Base-by-base conservation (phyloP, 2,797 vertebrate genomes). In the Sciaenops ocellatus region DNA sequence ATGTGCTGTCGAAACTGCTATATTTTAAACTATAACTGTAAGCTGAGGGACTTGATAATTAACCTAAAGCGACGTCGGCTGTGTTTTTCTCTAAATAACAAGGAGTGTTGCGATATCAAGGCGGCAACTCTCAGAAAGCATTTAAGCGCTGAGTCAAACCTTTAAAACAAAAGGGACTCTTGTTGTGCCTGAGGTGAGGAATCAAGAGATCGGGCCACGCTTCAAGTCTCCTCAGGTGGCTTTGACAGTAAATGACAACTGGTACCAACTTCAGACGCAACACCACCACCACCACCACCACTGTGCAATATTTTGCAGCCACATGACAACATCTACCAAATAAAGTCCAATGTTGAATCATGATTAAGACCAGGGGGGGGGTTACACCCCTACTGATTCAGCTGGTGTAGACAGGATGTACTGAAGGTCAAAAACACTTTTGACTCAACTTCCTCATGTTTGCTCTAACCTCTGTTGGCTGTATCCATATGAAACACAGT, bases 91-190 rank as follows among this genome's bases (percentile, higher is more conserved):
- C 57, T 38, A 55, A 76, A 83, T 38, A 82, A 57, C 63, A 66
- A 60, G 74, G 28, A 46, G 41, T 51, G 54, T 26, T 76, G 61
- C 64, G 28, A 76, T 69, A 63, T 66, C 18, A 76, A 26, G 9
- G 69, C 12, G n/a, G 54, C 26, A 78, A 69, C 79, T 82, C 76
- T 79, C 56, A 46, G 41, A 41, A 24, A 72, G 74, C 22, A 62
- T 62, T 66, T 61, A 65, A 55, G 68, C 22, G 63, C 55, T 54
- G 59, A 82, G 73, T 82, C 46, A 88, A 78, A 85, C 65, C 63
- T 65, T 42, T 51, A 34, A 73, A 84, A 90, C 64, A 85, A 90
- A 88, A 76, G 64, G 38, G 61, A 66, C 79, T 79, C 20, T 87
- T 87, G 87, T 85, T 61, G 63, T 72, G 76, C 24, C 28, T 50